These are phyloP conservation scores for Caenorhabditis angaria DNA, from an alignment of 2,888 invertebrate species.

Conservation along the genomic window DNA sequence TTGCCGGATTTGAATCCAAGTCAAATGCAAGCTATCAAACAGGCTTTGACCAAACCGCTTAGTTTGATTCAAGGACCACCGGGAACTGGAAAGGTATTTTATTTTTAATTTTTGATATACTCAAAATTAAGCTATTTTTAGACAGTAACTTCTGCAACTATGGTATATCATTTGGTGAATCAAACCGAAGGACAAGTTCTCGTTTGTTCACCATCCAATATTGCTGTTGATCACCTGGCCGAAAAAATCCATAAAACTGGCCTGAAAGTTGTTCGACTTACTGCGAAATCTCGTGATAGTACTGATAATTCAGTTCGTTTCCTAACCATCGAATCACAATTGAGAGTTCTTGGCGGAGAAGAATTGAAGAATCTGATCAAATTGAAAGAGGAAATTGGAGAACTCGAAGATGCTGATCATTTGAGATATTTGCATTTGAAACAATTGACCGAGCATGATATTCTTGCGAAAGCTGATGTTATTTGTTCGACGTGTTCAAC, in stretches of 20 bases:
- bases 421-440: slow-evolving; percentile 80
- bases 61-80: slow-evolving; percentile 87
- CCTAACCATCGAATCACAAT: slow-evolving; percentile 94
- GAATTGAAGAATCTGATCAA: slow-evolving; percentile 94
- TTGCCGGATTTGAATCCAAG: slow-evolving; percentile 96
- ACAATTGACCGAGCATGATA: slow-evolving; percentile 43
- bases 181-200: slow-evolving; percentile 81
- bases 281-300: slow-evolving; percentile 96
- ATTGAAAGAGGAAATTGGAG: slow-evolving; percentile 96
- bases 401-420: slow-evolving; percentile 93
- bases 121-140: slow-evolving; percentile 73
- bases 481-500: slow-evolving; percentile 99
- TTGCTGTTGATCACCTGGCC: slow-evolving; percentile 97
- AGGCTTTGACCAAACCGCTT: slow-evolving; percentile 92
- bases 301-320: slow-evolving; percentile 97
- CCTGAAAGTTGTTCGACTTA: slow-evolving; percentile 88
- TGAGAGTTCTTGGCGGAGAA: slow-evolving; percentile 90
- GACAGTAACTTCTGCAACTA: slow-evolving; percentile 98
- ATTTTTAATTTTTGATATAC: slow-evolving; percentile 3
- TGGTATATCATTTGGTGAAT: slow-evolving; percentile 95
- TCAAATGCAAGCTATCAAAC: slow-evolving; percentile 97
- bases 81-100: slow-evolving; percentile 55
- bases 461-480: slow-evolving; percentile 85
- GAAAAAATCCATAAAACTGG: slow-evolving; percentile 98
- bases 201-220: slow-evolving; percentile 98